Conservation (phyloP, 2,113 vertebrate species). For the Equus quagga region DNA sequence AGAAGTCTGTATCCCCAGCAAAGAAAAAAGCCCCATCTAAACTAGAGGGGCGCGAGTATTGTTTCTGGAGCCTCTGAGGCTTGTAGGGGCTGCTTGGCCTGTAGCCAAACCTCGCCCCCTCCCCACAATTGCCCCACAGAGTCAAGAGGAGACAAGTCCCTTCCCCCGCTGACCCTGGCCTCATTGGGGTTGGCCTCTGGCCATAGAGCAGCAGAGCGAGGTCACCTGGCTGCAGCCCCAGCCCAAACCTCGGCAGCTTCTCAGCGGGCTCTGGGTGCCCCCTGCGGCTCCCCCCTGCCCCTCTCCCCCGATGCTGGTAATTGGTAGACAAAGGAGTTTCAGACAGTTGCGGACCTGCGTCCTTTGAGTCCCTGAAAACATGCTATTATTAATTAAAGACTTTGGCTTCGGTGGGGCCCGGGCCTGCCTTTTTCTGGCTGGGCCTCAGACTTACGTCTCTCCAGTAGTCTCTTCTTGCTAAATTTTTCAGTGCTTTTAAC, state of each 20-base stretch:
- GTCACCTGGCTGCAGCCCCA: neutral
- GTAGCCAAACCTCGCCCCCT: neutral
- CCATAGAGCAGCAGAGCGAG: neutral
- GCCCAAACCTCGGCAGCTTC: neutral
- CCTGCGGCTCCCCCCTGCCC: slow-evolving; percentile 16
- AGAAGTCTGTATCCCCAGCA: no score
- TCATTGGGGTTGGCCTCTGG: rapidly evolving
- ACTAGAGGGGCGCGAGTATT: neutral
- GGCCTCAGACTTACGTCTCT: slow-evolving; percentile 95
- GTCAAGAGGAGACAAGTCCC: no score
- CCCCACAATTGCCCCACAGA: neutral
- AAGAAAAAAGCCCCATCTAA: neutral
- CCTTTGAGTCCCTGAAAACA: slow-evolving; percentile 91
- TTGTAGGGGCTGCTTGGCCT: neutral
- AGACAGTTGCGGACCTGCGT: slow-evolving; percentile 89
- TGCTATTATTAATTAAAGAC: slow-evolving; percentile 97
- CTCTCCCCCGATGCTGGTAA: slow-evolving; percentile 83
- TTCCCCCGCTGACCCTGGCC: neutral
- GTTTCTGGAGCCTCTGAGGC: rapidly evolving
- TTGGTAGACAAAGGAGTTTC: slow-evolving; percentile 91
- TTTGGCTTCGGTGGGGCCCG: slow-evolving; percentile 90
- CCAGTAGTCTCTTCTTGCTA: slow-evolving; percentile 96
- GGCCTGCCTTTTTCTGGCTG: slow-evolving; percentile 91
- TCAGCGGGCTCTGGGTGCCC: neutral
- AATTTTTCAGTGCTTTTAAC: slow-evolving; percentile 99